Conservation (phyloP, 2,113 vertebrate genomes). For the Prunella fulvescens region DNA sequence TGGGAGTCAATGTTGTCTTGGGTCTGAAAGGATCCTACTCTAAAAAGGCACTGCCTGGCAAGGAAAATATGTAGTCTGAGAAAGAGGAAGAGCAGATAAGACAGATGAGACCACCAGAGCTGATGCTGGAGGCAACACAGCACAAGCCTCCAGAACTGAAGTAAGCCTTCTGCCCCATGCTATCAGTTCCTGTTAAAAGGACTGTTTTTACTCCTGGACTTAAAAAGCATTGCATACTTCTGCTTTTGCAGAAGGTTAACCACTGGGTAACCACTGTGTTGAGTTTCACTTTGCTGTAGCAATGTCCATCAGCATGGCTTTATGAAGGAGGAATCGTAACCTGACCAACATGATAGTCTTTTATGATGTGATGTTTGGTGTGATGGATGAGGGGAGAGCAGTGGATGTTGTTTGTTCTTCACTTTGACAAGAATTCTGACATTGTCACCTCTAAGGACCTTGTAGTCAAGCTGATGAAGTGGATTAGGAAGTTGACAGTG, state of each 20-base stretch:
- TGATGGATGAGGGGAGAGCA: neutral
- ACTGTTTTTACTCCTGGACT: neutral
- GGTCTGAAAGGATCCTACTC: neutral
- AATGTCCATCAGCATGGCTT: neutral
- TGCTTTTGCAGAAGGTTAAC: neutral
- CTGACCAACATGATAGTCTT: neutral
- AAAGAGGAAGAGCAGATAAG: neutral
- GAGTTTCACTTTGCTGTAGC: neutral
- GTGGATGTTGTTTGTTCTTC: neutral
- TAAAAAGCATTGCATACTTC: neutral
- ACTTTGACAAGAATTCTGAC: neutral
- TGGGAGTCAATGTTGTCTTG: neutral
- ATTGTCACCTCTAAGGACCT: neutral
- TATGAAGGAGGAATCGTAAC: neutral
- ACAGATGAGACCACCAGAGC: neutral
- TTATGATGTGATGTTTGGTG: neutral
- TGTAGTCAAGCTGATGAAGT: neutral
- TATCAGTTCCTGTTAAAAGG: neutral
- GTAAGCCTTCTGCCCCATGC: neutral
- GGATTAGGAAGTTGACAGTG: neutral
- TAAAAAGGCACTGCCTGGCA: neutral
- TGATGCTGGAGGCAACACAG: neutral
- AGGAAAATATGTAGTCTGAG: neutral
- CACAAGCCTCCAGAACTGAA: neutral
- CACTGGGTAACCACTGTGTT: neutral